Evolutionary conservation across 2,888 invertebrate species (phyloP), one percentile per base, ranked within the genome.

Genomic region (Drosophila mettleri): DNA sequence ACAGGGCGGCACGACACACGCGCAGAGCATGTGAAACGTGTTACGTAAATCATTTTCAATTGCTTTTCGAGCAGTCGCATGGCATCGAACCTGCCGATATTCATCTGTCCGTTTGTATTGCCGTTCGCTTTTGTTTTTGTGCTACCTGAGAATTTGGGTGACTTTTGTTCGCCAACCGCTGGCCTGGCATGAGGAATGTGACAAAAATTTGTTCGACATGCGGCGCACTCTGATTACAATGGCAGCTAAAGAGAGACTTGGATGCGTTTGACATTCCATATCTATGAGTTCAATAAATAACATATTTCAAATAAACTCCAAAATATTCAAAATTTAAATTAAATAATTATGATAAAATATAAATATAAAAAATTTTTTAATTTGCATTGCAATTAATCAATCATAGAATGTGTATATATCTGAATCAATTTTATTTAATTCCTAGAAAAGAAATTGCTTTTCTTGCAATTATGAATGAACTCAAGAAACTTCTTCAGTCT

Each of bases 21-120:
- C 18, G 20, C 14, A 18, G 27, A 18, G 16, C 31, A 57, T 49
- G 64, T 38, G 43, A 66, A 43, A 33, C 43, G 33, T 34, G 43
- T 18, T 10, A 70, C 82, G 82, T 85, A 85, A 85, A 85, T 87
- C 84, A 85, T 87, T 81, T 80, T 80, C 71, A 85, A 85, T 85
- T 85, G 84, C 82, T 78, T 80, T 87, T 78, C 76, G 82, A 84
- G 58, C 71, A 80, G 78, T 85, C 74, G 77, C 68, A 82, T 77
- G 59, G 69, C 64, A 45, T 59, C 53, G 36, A 41, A 31, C 51
- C 29, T 20, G 39, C 54, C 58, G 59, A 59, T 54, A 74, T 55
- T 43, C 64, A 53, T 49, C 52, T 60, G 29, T 38, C 48, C 48
- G 49, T 64, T 68, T 71, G 62, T 63, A 48, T 59, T 48, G 36